phyloP scores from a whole-genome alignment of 2,797 vertebrate species.

The Smutsia temminckii region DNA sequence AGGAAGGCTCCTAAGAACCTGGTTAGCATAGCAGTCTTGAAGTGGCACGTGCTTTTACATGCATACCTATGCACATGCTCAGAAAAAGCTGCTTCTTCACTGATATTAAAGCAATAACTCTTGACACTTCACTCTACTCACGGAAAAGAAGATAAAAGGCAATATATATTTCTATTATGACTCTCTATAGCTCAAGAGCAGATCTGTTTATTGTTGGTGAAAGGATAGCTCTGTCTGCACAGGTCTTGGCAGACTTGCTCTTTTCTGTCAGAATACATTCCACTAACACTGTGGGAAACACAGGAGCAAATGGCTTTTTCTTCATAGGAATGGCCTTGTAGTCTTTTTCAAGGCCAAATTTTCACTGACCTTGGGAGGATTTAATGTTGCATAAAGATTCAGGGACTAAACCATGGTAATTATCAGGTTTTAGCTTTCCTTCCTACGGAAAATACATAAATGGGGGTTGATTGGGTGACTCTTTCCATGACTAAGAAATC shows the following conservation, averaged over 20 bases:
- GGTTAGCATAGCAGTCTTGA: constrained; percentile 65
- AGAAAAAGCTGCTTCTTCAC: constrained; percentile 74
- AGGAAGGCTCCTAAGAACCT: constrained; percentile 77
- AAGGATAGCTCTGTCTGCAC: constrained; percentile 75
- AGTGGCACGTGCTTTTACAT: not conserved
- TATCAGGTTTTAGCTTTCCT: not conserved
- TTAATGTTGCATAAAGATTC: constrained; percentile 23
- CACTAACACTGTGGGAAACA: constrained; percentile 59
- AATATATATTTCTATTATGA: constrained; percentile 85
- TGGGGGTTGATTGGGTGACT: not conserved
- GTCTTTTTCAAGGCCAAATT: constrained; percentile 39
- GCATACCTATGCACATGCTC: constrained; percentile 60
- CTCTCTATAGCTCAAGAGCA: constrained; percentile 81
- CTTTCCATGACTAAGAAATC: not conserved
- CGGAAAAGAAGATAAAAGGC: constrained; percentile 85
- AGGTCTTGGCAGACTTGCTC: constrained; percentile 77
- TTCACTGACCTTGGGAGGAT: constrained; percentile 34
- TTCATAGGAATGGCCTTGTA: not conserved
- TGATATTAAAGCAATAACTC: constrained; percentile 89
- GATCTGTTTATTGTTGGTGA: constrained; percentile 80
- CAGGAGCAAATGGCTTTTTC: constrained; percentile 78
- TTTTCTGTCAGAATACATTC: constrained; percentile 80
- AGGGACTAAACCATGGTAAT: constrained; percentile 11
- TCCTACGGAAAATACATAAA: not conserved
- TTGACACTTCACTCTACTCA: constrained; percentile 81